Percentiles rank a stretch among this genome's conserved stretches.
Evolutionary conservation across 2,113 vertebrate genomes (phyloP).

Genomic region (Cynopterus brachyotis): DNA sequence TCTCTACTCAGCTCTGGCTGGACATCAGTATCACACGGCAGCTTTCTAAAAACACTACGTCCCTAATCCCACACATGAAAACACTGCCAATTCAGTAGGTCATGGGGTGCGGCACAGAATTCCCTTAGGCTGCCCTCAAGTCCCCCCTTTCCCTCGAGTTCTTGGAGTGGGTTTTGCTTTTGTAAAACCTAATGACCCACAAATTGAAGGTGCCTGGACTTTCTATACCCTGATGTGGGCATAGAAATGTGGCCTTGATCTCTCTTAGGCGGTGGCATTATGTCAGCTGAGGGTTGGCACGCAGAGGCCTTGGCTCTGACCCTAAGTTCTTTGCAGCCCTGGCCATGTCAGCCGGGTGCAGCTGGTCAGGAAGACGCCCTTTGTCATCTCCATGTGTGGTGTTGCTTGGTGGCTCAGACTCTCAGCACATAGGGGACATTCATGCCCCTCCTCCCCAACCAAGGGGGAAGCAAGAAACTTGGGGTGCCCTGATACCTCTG

Average conservation of each 20-base stretch:
- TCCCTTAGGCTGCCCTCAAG: neutral
- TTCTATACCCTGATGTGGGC: neutral
- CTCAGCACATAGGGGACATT: neutral
- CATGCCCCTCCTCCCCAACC: neutral
- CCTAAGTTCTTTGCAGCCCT: neutral
- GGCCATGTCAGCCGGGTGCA: neutral
- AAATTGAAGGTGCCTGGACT: neutral
- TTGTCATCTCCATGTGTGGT: neutral
- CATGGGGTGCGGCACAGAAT: neutral
- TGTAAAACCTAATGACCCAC: neutral
- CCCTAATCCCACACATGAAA: neutral
- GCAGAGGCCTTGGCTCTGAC: neutral
- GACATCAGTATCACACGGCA: neutral
- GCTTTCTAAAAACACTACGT: neutral
- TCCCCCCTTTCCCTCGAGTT: neutral
- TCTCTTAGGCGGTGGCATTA: neutral
- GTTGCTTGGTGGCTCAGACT: neutral
- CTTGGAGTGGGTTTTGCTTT: neutral
- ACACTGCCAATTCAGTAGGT: neutral
- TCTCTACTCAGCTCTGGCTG: neutral
- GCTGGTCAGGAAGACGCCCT: neutral
- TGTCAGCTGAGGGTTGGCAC: neutral
- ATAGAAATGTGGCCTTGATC: neutral
- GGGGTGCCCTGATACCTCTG: neutral
- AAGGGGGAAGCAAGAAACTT: neutral